Percentiles rank a stretch among this genome's conserved stretches.
Conservation (phyloP, 2,888 invertebrate genomes). For the Spisula subtruncata region DNA sequence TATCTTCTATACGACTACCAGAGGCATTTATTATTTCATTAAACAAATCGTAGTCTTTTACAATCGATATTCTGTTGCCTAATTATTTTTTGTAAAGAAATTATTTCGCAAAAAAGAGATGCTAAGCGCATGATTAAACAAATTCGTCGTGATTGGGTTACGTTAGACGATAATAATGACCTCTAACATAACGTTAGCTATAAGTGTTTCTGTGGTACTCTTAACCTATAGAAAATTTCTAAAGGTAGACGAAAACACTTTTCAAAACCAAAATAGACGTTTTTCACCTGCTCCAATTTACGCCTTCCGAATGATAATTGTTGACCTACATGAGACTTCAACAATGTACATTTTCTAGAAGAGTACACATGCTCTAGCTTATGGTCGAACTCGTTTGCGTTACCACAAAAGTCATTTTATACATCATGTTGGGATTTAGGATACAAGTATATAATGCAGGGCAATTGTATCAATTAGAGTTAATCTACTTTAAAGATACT, state of each 20-base stretch:
- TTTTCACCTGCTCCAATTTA: too few species aligned
- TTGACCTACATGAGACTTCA: too few species aligned
- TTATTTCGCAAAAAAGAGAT: background rate
- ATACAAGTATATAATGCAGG: too few species aligned
- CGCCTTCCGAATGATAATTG: background rate
- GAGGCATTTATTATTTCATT: conserved; percentile 23
- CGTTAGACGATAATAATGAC: background rate
- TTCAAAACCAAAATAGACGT: too few species aligned
- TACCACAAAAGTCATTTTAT: too few species aligned
- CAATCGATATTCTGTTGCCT: conserved; percentile 27
- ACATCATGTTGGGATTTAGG: too few species aligned
- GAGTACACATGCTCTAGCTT: too few species aligned
- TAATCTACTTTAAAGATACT: too few species aligned
- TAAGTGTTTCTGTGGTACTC: background rate
- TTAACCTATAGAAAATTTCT: background rate
- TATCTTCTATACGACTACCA: conserved; percentile 28
- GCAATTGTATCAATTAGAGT: too few species aligned
- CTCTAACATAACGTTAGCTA: background rate
- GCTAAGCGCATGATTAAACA: conserved; percentile 5
- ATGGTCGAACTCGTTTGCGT: too few species aligned
- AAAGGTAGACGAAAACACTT: background rate
- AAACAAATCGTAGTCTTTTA: background rate
- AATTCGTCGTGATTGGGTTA: background rate
- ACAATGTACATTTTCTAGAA: too few species aligned
- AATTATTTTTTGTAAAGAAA: conserved; percentile 34